Base-by-base conservation (phyloP, 2,113 vertebrate genomes). In the Solenodon paradoxus region DNA sequence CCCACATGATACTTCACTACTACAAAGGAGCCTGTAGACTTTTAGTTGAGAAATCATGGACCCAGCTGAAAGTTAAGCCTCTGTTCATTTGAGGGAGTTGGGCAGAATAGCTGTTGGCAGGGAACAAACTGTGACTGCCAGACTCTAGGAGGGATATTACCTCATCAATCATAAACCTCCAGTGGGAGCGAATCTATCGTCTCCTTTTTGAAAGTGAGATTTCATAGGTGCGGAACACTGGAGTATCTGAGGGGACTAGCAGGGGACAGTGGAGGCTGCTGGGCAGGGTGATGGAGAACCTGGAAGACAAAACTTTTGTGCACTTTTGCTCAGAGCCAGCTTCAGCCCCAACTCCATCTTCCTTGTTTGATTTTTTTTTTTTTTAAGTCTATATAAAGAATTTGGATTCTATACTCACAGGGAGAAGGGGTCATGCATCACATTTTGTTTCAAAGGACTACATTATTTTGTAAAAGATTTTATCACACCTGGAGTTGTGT, bases 381-480 rank as follows among this genome's bases (percentile, higher is more conserved):
- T n/a, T n/a, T n/a, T n/a, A n/a, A n/a, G n/a, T n/a, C n/a, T 12
- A 55, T 55, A 17, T 19, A 59, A 96, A 83, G 47, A 88, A 55
- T 83, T 61, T 63, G 38, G 19, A 85, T 90, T 82, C 79, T 55
- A 22, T 84, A 74, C 35, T 59, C 59, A 53, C 2, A 40, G 32
- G 61, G 26, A 75, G 26, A 75, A 92, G 35, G 5, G n/a, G 20
- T 68, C 22, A 9, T 59, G 9, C 45, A 53, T 16, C 9, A 45
- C 30, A 61, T 92, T 97, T 87, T 81, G 35, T 85, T 94, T 95
- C 30, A 75, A 86, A 77, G 28, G n/a, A 49, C 35, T 57, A 68
- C 51, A 71, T 28, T 63, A 55, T 69, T 86, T 71, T 87, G 71
- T 1, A 51, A 53, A 78, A 84, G 7, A 51, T 66, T 32, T 53